These are phyloP conservation scores for Odontothrips loti DNA, from an alignment of 2,888 invertebrate species.

Conservation along the genomic window DNA sequence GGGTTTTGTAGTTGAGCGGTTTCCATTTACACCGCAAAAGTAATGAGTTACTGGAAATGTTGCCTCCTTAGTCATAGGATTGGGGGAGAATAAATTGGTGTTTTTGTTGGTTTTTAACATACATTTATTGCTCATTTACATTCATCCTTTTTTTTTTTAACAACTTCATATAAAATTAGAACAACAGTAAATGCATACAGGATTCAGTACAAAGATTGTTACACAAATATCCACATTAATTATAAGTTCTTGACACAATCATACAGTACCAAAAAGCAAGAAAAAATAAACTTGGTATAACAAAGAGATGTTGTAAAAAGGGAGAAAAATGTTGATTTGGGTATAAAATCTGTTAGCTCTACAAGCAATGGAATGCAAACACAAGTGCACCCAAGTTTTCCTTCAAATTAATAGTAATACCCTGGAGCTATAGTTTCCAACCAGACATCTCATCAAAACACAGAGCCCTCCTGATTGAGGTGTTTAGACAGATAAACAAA, in stretches of 20 bases:
- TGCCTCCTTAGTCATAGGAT: no score
- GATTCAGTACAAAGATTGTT: conserved; percentile 25
- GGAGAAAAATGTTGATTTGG: not conserved
- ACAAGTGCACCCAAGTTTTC: not conserved
- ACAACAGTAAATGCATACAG: conserved; percentile 26
- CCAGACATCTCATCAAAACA: no score
- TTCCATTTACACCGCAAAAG: no score
- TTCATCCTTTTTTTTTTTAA: conserved; percentile 20
- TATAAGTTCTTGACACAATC: conserved; percentile 3
- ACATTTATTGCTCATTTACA: conserved; percentile 15
- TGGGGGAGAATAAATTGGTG: no score
- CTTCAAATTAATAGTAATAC: not conserved
- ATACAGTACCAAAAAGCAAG: conserved; percentile 8
- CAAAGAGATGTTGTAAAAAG: not conserved
- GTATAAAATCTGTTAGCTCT: conserved; percentile 11
- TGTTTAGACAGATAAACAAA: no score
- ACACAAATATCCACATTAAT: conserved; percentile 3
- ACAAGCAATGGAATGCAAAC: conserved; percentile 22
- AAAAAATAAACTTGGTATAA: conserved; percentile 25
- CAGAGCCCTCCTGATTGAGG: no score
- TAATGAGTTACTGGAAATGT: no score
- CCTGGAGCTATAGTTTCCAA: not conserved
- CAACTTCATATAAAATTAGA: conserved; percentile 24
- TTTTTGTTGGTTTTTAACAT: conserved; percentile 1
- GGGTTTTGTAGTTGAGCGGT: no score